Conservation (phyloP, 2,888 invertebrate genomes). For the Heteropelma amictum region DNA sequence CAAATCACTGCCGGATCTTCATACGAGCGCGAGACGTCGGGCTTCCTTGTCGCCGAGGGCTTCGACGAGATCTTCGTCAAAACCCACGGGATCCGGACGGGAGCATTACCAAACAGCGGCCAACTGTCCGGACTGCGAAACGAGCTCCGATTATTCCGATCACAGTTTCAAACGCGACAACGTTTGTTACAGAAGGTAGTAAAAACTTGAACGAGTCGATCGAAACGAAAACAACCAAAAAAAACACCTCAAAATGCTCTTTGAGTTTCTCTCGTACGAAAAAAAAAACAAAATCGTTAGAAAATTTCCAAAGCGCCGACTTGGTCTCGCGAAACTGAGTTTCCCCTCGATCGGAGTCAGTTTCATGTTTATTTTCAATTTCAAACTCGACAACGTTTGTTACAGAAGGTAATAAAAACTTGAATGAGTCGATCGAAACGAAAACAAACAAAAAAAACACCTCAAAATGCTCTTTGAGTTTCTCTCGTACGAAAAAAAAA, state of each 20-base stretch:
- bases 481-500: no score
- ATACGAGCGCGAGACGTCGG: conserved; percentile 78
- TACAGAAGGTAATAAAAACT: no score
- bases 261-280: neutral
- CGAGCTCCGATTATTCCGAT: conserved; percentile 76
- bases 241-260: no score
- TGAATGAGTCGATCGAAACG: no score
- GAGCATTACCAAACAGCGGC: conserved; percentile 66
- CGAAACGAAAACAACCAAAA: no score
- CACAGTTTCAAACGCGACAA: conserved; percentile 75
- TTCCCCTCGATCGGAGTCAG: no score
- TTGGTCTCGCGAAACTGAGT: no score
- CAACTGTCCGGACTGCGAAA: conserved; percentile 76
- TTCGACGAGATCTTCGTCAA: conserved; percentile 71
- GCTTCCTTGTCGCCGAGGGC: conserved; percentile 75
- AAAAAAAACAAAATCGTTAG: neutral
- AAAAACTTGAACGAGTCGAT: neutral
- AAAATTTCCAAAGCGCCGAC: no score
- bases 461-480: no score
- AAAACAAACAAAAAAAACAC: no score
- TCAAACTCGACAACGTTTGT: no score
- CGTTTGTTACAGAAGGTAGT: conserved; percentile 73
- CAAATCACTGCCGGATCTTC: conserved; percentile 90
- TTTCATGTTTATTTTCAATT: neutral
- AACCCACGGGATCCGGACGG: conserved; percentile 49